These are phyloP conservation scores for Tribolium madens DNA, from an alignment of 1,140 invertebrate genomes.

Conservation along the genomic window DNA sequence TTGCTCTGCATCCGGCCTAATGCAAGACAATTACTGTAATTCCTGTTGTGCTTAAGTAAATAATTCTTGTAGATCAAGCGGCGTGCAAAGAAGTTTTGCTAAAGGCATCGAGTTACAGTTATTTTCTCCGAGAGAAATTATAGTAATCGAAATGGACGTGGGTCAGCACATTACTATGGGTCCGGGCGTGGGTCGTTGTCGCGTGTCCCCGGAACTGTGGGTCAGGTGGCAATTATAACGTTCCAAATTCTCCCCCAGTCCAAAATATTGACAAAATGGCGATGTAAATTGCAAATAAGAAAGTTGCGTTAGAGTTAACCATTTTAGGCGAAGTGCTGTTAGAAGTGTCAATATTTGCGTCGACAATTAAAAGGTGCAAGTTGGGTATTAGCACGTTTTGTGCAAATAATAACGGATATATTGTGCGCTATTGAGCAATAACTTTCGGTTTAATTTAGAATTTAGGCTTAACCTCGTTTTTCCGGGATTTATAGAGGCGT, in stretches of 20 bases:
- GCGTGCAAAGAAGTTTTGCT: constrained; percentile 31
- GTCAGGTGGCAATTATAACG: constrained; percentile 40
- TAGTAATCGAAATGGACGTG: constrained; percentile 24
- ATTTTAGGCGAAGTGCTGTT: constrained; percentile 45
- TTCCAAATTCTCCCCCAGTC: constrained; percentile 22
- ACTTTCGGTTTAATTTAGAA: constrained; percentile 36
- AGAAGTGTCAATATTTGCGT: constrained; percentile 36
- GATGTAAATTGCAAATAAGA: constrained; percentile 40
- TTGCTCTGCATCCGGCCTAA: constrained; percentile 2
- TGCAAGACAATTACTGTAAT: constrained; percentile 30
- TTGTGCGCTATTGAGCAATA: constrained; percentile 28
- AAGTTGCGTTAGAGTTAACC: constrained; percentile 40
- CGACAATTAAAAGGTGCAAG: constrained; percentile 42
- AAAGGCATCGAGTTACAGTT: constrained; percentile 40
- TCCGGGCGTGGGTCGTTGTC: constrained; percentile 1
- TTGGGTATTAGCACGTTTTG: constrained; percentile 44
- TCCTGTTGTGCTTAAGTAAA: constrained; percentile 25
- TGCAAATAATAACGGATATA: constrained; percentile 36
- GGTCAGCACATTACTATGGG: constrained; percentile 2
- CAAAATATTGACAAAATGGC: constrained; percentile 42
- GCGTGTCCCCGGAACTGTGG: constrained; percentile 29
- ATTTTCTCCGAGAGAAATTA: constrained; percentile 38
- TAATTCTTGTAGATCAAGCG: constrained; percentile 18
- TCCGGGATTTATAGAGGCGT: constrained; percentile 8
- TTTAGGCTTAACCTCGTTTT: not conserved